Evolutionary conservation across 2,113 vertebrate species (phyloP), one percentile per base, ranked within the genome.

Genomic region (Hippocampus abdominalis): DNA sequence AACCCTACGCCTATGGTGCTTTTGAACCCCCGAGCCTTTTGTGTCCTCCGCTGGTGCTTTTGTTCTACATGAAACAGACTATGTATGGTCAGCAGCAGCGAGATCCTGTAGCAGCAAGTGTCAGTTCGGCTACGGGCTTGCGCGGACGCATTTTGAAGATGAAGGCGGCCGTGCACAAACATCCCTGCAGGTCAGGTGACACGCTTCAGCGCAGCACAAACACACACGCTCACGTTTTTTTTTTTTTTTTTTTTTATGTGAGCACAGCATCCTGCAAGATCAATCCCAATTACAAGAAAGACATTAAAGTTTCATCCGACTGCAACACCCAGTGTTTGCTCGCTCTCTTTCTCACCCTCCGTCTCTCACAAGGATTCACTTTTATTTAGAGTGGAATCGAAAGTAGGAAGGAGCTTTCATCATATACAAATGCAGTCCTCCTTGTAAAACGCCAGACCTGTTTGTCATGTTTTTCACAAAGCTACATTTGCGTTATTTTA

Each of bases 41-140:
- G 85, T 90, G 86, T 87, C 78, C 79, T 89, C 84, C 85, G 81
- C 84, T 83, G 51, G 80, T 78, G 86, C 91, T 91, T 92, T 92
- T 93, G 92, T 93, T 91, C 81, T 90, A 91, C 88, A 92, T 93
- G 80, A 93, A 93, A 93, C 91, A 91, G 90, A 93, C 91, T 92
- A 90, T 92, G 87, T 88, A 91, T 92, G 89, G 87, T 89, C 88
- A 86, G 86, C 73, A 40, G 78, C 71, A 40, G 79, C 69, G 80
- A 78, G 81, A 80, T 77, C 56, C 77, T 88, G 84, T 86, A 79
- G 81, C 66, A 78, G 78, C 71, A 75, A 76, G 84, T 81, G 88
- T 87, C 84, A 84, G 79, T 71, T 74, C 78, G 74, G 64, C 68
- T 77, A 73, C 1, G 40, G 44, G 71, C 77, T 78, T 57, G 64